Base-by-base conservation (phyloP, 2,797 vertebrate genomes). In the Lateolabrax maculatus region DNA sequence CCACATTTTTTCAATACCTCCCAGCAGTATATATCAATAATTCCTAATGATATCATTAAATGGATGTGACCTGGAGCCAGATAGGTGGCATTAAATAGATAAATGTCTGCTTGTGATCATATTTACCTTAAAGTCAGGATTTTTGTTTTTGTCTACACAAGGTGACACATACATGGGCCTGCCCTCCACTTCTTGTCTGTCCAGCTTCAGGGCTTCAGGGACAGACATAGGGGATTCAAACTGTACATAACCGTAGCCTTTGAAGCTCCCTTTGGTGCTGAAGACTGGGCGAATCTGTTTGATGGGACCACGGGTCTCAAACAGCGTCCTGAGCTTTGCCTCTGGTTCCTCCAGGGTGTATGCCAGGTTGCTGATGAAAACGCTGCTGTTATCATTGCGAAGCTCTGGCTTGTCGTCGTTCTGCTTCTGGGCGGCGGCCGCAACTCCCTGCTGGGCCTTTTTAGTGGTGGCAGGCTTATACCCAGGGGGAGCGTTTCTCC, bases 141-240 rank as follows among this genome's bases (percentile, higher is more conserved):
- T 97, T 90, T 97, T 98, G 94, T 92, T 97, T 94, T 99, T 99
- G 90, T 99, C 98, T 4, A 99, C 95, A 71, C 98, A 99, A 0
- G 98, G 98, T 0, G 98, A 99, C 12, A 99, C 98, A 73, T 97
- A 99, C 97, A 99, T 98, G 0, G 98, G 98, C 82, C 98, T 95
- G 16, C 97, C 97, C 5, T 96, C 97, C 58, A 99, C 88, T 0
- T 92, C 93, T 43, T 80, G 94, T 15, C 98, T 94, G 85, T 99
- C 98, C 85, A 99, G 69, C 81, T 94, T 93, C 74, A 99, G 93
- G 0, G 98, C 98, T 56, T 95, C 95, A 0, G 87, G 13, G 1
- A 96, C 96, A 0, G 96, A 91, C 39, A 91, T 90, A 9, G 92
- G 88, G 0, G 97, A 95, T 74, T 94, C 92, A 79, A 99, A 99